Evolutionary conservation across 2,888 invertebrate genomes (phyloP).

Genomic region (Ischnus inquisitorius): DNA sequence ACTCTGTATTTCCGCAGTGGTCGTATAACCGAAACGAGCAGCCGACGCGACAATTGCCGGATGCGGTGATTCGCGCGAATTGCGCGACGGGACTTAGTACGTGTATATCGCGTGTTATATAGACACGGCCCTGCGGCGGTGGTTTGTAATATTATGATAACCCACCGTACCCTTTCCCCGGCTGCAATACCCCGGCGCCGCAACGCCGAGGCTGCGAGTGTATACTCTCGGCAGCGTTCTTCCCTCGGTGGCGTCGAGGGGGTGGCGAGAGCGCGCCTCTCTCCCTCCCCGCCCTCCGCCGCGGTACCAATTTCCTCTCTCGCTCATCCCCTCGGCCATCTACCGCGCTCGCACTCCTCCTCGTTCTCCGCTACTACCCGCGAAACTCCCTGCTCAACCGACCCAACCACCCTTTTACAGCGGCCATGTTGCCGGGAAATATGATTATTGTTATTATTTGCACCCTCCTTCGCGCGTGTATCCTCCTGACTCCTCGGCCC

Average conservation of each 20-base stretch:
- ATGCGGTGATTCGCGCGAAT: conserved; percentile 82
- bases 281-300: conserved; percentile 44
- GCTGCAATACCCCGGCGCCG: conserved; percentile 69
- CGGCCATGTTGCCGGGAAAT: conserved; percentile 85
- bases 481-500: conserved; percentile 80
- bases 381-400: conserved; percentile 71
- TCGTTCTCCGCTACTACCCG: conserved; percentile 62
- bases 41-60: conserved; percentile 74
- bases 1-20: conserved; percentile 64
- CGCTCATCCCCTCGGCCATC: conserved; percentile 74
- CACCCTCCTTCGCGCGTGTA: conserved; percentile 81
- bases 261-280: conserved; percentile 36
- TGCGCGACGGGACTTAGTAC: conserved; percentile 80
- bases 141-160: conserved; percentile 86
- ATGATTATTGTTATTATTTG: conserved; percentile 85
- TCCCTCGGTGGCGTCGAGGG: conserved; percentile 48
- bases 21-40: conserved; percentile 70
- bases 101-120: conserved; percentile 78
- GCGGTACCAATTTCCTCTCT: conserved; percentile 37
- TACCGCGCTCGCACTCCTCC: conserved; percentile 63
- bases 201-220: conserved; percentile 62
- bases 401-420: conserved; percentile 83
- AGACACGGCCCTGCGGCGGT: conserved; percentile 83
- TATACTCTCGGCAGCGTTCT: conserved; percentile 56
- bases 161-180: conserved; percentile 78